A percentile compares a stretch with the other conserved stretches of the same genome.
These are phyloP conservation scores for Pangasius krempfi DNA, from an alignment of 2,797 vertebrate genomes.

Conservation along the genomic window DNA sequence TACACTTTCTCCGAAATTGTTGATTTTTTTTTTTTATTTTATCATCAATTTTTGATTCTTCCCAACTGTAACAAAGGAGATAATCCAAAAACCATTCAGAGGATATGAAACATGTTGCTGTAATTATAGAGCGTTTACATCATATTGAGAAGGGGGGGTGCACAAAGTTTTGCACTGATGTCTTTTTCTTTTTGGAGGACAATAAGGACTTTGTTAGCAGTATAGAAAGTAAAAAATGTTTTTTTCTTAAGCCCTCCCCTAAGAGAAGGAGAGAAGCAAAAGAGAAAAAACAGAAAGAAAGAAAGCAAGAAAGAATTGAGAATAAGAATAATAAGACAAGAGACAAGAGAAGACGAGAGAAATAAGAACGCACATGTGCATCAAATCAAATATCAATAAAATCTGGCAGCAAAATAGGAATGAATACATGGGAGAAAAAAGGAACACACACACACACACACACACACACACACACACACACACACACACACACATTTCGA, in stretches of 20 bases:
- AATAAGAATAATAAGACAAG: neutral
- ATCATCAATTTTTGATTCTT: neutral
- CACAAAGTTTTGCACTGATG: neutral
- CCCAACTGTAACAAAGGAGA: neutral
- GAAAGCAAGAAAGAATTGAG: too few relatives aligned
- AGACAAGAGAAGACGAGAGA: neutral
- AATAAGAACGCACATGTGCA: neutral
- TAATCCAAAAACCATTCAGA: neutral
- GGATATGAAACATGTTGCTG: neutral
- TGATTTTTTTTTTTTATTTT: too few relatives aligned
- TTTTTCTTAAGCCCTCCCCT: neutral
- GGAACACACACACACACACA: neutral
- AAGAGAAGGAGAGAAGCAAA: neutral
- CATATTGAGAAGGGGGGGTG: neutral
- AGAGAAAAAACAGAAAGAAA: neutral
- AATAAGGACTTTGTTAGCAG: neutral
- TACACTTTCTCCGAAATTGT: neutral
- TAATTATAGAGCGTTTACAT: neutral
- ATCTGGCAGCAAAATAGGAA: neutral
- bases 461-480: constrained; percentile 4
- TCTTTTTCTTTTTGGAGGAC: neutral
- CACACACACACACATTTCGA: constrained; percentile 2
- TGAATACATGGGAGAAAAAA: neutral
- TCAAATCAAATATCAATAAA: neutral
- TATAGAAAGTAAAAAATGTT: neutral